Evolutionary conservation across 2,113 vertebrate genomes (phyloP), one percentile per base, ranked within the genome.

Genomic region (Gambusia holbrooki): DNA sequence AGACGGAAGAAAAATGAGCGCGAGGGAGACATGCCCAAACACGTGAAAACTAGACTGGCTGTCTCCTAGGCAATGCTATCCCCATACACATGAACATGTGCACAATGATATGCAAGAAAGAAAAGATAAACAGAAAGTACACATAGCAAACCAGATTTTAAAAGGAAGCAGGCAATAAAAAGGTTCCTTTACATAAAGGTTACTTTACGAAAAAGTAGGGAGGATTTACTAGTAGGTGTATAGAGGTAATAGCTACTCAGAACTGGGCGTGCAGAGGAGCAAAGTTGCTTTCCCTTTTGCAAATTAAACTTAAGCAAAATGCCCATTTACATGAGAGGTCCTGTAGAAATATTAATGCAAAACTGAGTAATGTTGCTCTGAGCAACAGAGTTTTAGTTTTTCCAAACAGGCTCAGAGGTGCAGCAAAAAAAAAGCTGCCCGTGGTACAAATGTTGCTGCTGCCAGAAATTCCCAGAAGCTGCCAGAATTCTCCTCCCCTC

Each of bases 41-140:
- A 90, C 66, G 77, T 82, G 80, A 85, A 88, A 85, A 85, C 82
- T 33, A 85, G 66, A 87, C 79, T 70, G 60, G 71, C 85, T 22
- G 88, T 94, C 80, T 86, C 92, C 90, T 82, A 80, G 92, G 92
- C 69, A 93, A 94, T 91, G 1, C 69, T 25, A 61, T 35, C 65
- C 32, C 58, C 64, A 45, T 0, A 76, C 77, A 74, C 71, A 22
- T 22, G 15, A 22, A 64, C 25, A 58, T 58, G 19, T 35, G 19
- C 28, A 74, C 74, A 73, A 17, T 4, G 8, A 7, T 54, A 62
- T 51, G 30, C 27, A 58, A 79, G 51, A 64, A 12, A 61, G 37
- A n/a, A 45, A 63, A 67, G 32, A 22, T 13, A 27, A 29, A 60
- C 25, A 67, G 5, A 60, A 62, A 13, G 11, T 17, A 32, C 1